Evolutionary conservation across 2,797 vertebrate genomes (phyloP).

Genomic region (Halcyon smyrnensis): DNA sequence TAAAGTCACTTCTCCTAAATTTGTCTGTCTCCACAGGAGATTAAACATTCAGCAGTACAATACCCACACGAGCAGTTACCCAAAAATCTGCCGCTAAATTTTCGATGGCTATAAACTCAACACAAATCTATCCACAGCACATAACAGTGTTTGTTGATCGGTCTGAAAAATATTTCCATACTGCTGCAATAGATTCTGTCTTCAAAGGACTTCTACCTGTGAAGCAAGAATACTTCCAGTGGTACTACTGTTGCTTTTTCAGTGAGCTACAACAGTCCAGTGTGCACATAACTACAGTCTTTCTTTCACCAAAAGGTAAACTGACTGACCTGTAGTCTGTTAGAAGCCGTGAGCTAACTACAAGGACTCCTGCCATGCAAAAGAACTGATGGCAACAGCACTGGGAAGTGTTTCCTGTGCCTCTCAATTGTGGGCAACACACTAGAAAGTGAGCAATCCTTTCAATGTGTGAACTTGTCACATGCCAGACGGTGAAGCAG

Average conservation of each 20-base stretch:
- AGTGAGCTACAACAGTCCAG: neutral
- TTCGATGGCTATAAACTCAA: neutral
- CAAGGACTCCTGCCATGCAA: neutral
- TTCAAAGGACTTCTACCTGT: neutral
- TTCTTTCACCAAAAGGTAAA: neutral
- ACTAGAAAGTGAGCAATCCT: neutral
- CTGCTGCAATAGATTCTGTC: neutral
- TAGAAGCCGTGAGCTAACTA: neutral
- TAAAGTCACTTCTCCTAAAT: neutral
- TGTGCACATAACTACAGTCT: neutral
- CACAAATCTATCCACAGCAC: neutral
- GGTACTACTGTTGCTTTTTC: neutral
- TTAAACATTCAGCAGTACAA: neutral
- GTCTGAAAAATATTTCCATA: neutral
- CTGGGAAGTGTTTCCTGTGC: neutral
- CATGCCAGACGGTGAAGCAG: neutral
- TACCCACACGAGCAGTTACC: neutral
- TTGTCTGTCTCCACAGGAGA: constrained; percentile 9
- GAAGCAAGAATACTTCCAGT: neutral
- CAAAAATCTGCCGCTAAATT: neutral
- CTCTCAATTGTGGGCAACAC: neutral
- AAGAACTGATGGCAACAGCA: neutral
- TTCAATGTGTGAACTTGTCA: neutral
- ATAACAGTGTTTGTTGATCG: fast-evolving
- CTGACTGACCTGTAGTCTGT: neutral